Percentiles rank a stretch among this genome's conserved stretches.
phyloP scores from a whole-genome alignment of 2,888 invertebrate species.

The Rotaria sp. region DNA sequence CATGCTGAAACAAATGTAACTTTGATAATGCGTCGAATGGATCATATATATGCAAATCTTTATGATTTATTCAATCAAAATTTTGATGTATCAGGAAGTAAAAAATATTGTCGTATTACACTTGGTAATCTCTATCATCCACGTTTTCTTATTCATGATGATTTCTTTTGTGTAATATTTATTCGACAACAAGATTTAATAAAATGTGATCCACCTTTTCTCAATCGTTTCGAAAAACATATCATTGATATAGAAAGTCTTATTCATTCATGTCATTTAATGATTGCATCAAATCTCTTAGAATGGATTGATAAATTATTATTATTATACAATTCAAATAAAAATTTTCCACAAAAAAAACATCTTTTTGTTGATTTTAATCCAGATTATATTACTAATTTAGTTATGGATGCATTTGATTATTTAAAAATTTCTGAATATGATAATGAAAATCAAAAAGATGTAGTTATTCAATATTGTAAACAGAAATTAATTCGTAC shows the following conservation, averaged over 20 bases:
- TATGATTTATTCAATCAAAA: slow-evolving; percentile 3
- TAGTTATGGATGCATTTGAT: background rate
- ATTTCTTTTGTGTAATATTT: background rate
- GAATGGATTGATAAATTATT: background rate
- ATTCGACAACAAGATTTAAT: background rate
- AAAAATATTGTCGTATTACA: background rate
- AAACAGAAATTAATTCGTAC: background rate
- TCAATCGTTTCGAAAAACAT: background rate
- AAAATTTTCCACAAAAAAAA: background rate
- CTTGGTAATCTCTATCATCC: background rate
- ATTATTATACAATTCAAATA: background rate
- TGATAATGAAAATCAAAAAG: background rate
- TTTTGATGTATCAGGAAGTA: background rate
- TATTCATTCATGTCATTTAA: background rate
- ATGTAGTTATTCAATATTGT: background rate
- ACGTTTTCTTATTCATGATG: background rate
- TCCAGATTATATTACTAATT: background rate
- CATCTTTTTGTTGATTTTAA: background rate
- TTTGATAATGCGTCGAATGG: background rate
- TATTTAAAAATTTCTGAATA: background rate
- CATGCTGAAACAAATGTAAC: background rate
- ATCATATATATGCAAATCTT: background rate
- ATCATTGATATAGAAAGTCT: background rate
- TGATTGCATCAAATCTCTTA: background rate
- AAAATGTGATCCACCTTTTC: background rate